phyloP scores from a whole-genome alignment of 2,888 invertebrate species.

The Bruchidius siliquastri region DNA sequence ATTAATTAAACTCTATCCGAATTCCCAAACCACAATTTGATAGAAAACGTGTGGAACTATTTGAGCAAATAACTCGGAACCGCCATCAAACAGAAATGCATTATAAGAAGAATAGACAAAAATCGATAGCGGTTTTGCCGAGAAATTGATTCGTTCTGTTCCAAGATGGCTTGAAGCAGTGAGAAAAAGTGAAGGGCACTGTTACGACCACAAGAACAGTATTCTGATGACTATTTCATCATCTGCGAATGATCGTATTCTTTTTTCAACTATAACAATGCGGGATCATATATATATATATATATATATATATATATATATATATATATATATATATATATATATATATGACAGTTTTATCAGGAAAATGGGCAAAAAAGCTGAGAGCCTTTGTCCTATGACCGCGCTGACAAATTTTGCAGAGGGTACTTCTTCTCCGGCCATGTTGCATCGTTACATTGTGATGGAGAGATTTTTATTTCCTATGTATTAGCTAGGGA shows the following conservation, averaged over 20 bases:
- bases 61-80: not conserved
- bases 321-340: too few relatives aligned
- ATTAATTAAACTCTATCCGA: not conserved
- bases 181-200: not conserved
- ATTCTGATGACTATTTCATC: not conserved
- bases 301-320: too few relatives aligned
- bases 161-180: not conserved
- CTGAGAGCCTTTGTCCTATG: too few relatives aligned
- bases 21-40: not conserved
- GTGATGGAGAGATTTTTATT: too few relatives aligned
- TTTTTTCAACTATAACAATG: not conserved
- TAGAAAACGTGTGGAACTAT: not conserved
- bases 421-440: too few relatives aligned
- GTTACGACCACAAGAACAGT: not conserved
- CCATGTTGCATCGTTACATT: too few relatives aligned
- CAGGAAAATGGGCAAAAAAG: too few relatives aligned
- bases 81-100: not conserved
- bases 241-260: not conserved
- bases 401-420: too few relatives aligned
- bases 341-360: too few relatives aligned
- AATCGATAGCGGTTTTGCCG: not conserved
- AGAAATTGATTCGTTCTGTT: not conserved
- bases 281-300: not conserved
- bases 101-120: not conserved
- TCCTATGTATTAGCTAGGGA: too few relatives aligned